Evolutionary conservation across 2,113 vertebrate species (phyloP), one percentile per base, ranked within the genome.

Genomic region (Xiphophorus maculatus): DNA sequence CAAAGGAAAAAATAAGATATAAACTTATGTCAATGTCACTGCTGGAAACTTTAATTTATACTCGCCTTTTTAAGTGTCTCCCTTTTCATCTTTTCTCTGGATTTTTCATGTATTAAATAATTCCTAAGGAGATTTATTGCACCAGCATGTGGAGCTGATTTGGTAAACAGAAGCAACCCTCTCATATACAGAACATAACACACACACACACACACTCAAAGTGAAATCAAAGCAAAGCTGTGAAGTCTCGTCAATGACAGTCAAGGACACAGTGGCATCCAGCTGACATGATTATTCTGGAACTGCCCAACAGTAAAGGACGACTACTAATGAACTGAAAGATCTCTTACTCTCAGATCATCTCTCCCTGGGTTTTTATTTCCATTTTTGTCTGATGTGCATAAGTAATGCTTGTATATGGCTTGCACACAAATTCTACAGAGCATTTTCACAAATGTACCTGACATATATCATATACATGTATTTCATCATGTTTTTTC

Each of bases 241-340:
- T 80, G 84, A 74, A 83, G 61, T 66, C 63, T 69, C 63, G 67
- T 84, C 83, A 90, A 90, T 87, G 76, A 86, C 72, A 84, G 28
- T 76, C 83, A 91, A 93, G 89, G 89, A 89, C 88, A 86, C 66
- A 51, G 48, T 7, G 32, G 28, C 69, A 71, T 71, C 76, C 58
- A 73, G 73, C 80, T 32, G 73, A 80, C 82, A 73, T 80, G 82
- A 85, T 85, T 77, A 86, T 82, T 65, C 83, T 81, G 72, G 74
- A 79, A 74, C 88, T 77, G 15, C 71, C 37, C 27, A 19, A 63
- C 78, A 73, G 63, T 80, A 84, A 51, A 75, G 73, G 37, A 82
- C 73, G 86, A 76, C 77, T 86, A 81, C 84, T 86, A 89, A 88
- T 91, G 88, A 91, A 84, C 85, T 79, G 67, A 80, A 73, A 66